Evolutionary conservation across 2,888 invertebrate genomes (phyloP).

Genomic region (Galeopsomyia nigrocyanea): DNA sequence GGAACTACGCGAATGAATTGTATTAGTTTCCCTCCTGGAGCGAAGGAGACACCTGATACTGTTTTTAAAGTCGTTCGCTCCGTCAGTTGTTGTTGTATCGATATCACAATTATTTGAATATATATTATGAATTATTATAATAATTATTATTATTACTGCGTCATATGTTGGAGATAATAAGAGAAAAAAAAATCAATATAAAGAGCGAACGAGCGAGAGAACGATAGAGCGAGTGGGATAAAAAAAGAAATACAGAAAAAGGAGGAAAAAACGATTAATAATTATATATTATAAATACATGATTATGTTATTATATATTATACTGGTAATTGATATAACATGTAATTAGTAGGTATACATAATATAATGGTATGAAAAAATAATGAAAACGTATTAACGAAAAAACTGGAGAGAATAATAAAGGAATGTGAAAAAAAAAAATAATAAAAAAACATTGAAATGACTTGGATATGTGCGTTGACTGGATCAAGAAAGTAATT

Average conservation of each 20-base stretch:
- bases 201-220: conserved; percentile 45
- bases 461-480: conserved; percentile 44
- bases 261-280: conserved; percentile 56
- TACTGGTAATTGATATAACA: conserved; percentile 61
- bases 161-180: conserved; percentile 46
- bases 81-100: conserved; percentile 48
- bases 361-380: conserved; percentile 52
- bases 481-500: conserved; percentile 41
- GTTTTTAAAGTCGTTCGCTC: conserved; percentile 44
- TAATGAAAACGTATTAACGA: conserved; percentile 53
- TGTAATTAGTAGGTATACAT: conserved; percentile 60
- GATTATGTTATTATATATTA: conserved; percentile 58
- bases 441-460: conserved; percentile 43
- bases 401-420: conserved; percentile 52
- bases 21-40: conserved; percentile 46
- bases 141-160: conserved; percentile 50
- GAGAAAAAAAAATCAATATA: conserved; percentile 44
- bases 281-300: conserved; percentile 58
- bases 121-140: conserved; percentile 51
- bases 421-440: conserved; percentile 52
- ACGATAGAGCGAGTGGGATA: conserved; percentile 43
- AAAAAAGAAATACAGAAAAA: conserved; percentile 47
- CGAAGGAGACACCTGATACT: conserved; percentile 39
- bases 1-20: conserved; percentile 45
- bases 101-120: conserved; percentile 49